phyloP scores from a whole-genome alignment of 2,113 vertebrate species.

The Dipodomys merriami region DNA sequence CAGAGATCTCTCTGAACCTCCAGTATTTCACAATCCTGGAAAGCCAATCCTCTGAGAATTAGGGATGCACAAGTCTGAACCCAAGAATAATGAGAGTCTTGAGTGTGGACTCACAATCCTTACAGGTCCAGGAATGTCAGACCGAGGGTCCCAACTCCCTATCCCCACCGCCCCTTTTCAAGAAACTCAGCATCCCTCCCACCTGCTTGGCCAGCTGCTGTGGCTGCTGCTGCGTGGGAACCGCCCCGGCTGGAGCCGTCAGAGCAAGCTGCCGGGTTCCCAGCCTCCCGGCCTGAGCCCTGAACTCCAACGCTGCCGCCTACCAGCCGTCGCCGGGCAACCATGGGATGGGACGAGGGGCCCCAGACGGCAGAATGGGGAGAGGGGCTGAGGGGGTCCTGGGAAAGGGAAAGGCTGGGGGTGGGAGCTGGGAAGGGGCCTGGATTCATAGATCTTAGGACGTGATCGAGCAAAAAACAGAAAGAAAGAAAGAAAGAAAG shows the following conservation, averaged over 20 bases:
- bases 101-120: not conserved
- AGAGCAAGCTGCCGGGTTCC: conserved; percentile 78
- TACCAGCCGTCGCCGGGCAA: conserved; percentile 73
- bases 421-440: not conserved
- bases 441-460: not conserved
- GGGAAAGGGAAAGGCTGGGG: conserved; percentile 9
- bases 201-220: conserved; percentile 69
- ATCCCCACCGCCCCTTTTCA: not conserved
- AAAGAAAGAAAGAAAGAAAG: no score
- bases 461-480: no score
- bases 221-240: conserved; percentile 69
- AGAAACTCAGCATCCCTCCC: conserved; percentile 47
- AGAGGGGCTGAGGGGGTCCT: conserved; percentile 39
- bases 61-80: not conserved
- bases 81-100: not conserved
- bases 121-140: not conserved
- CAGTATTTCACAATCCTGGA: not conserved
- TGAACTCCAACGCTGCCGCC: not conserved
- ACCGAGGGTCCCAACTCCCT: not conserved
- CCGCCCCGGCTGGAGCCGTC: conserved; percentile 73
- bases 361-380: not conserved
- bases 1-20: not conserved
- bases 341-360: not conserved
- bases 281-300: conserved; percentile 59
- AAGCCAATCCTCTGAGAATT: not conserved